phyloP scores from a whole-genome alignment of 2,888 invertebrate genomes.

The Gortyna flavago region DNA sequence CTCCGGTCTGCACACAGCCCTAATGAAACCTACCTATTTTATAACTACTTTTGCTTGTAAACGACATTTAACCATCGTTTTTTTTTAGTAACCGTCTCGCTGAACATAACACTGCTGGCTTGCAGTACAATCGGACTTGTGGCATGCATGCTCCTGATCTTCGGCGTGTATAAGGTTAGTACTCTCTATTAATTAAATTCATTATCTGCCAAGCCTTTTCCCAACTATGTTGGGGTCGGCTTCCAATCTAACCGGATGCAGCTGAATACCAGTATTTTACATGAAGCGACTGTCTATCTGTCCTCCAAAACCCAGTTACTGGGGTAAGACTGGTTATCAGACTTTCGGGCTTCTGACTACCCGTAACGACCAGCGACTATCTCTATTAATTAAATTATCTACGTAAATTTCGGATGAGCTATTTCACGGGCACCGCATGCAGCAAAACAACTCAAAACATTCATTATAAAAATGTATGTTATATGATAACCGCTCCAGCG shows the following conservation, averaged over 20 bases:
- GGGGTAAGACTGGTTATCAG: neutral
- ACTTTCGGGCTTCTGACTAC: neutral
- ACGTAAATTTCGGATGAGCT: neutral
- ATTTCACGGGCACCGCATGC: neutral
- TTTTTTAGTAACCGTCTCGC: constrained; percentile 92
- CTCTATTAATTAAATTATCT: too few relatives aligned
- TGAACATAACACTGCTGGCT: constrained; percentile 92
- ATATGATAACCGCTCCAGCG: too few relatives aligned
- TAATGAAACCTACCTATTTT: neutral
- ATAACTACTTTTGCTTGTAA: neutral
- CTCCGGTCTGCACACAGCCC: neutral
- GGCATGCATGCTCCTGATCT: constrained; percentile 91
- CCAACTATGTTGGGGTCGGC: neutral
- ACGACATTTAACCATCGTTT: constrained; percentile 10
- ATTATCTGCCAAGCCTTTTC: neutral
- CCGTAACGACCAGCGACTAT: neutral
- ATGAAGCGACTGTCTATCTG: too few relatives aligned
- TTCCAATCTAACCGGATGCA: too few relatives aligned
- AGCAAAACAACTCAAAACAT: neutral
- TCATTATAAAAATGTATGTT: neutral
- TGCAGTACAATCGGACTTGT: constrained; percentile 92
- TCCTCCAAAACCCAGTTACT: neutral
- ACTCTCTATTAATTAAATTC: neutral
- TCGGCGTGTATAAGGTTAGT: constrained; percentile 93
- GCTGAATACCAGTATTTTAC: too few relatives aligned